These are phyloP conservation scores for Pelochelys cantorii DNA, from an alignment of 2,797 vertebrate genomes.

Conservation along the genomic window DNA sequence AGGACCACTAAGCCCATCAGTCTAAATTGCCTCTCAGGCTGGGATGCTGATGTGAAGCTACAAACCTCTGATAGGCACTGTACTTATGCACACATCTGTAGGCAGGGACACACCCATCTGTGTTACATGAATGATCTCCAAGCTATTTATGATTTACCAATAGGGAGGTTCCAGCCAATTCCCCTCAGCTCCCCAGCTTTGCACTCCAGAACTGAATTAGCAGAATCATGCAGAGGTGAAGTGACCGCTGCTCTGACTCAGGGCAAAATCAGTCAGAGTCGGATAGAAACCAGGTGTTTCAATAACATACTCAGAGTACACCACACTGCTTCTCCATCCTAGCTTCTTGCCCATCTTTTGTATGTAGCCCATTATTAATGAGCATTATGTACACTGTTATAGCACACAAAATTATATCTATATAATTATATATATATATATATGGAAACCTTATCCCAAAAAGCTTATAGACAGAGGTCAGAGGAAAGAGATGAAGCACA, in stretches of 20 bases:
- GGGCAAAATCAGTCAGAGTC: background rate
- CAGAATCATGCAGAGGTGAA: background rate
- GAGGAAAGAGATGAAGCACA: background rate
- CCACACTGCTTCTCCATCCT: background rate
- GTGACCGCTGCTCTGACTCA: background rate
- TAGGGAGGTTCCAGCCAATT: too few relatives aligned
- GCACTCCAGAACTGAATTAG: background rate
- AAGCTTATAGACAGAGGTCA: background rate
- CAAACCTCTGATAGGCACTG: too few relatives aligned
- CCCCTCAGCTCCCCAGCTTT: too few relatives aligned
- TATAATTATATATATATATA: background rate
- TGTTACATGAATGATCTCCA: too few relatives aligned
- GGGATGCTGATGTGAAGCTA: too few relatives aligned
- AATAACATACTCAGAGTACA: background rate
- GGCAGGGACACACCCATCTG: too few relatives aligned
- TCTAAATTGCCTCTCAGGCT: too few relatives aligned
- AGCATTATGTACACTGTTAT: background rate
- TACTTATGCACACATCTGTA: too few relatives aligned
- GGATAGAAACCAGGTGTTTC: background rate
- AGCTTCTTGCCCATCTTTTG: background rate
- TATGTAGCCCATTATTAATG: background rate
- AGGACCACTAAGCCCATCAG: too few relatives aligned
- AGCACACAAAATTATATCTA: background rate
- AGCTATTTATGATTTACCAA: too few relatives aligned
- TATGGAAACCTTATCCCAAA: background rate